Percentiles rank a stretch among this genome's conserved stretches.
These are phyloP conservation scores for Drosophila kambysellisi DNA, from an alignment of 2,888 invertebrate genomes.

Conservation along the genomic window DNA sequence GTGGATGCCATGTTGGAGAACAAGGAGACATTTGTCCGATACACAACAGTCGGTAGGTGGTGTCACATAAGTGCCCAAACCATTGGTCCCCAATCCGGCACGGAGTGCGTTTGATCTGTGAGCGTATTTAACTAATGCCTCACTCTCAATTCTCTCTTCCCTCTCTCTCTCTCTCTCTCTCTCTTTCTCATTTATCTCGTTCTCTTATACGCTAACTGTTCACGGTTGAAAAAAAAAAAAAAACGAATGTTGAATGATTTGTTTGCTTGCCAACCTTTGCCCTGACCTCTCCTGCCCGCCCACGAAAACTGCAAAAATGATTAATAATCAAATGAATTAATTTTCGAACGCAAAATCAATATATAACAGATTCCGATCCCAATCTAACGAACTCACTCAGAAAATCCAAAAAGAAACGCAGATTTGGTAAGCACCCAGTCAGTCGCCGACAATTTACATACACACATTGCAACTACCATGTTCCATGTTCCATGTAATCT, in stretches of 20 bases:
- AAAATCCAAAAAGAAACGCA: slow-evolving; percentile 85
- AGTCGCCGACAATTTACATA: slow-evolving; percentile 39
- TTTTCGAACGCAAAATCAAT: slow-evolving; percentile 53
- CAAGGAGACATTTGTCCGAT: slow-evolving; percentile 97
- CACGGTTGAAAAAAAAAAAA: slow-evolving; percentile 22
- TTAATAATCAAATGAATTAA: slow-evolving; percentile 38
- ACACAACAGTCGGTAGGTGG: slow-evolving; percentile 96
- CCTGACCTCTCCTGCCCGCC: slow-evolving; percentile 26
- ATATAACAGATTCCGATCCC: slow-evolving; percentile 82
- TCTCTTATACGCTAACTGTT: slow-evolving; percentile 56
- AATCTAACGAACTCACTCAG: slow-evolving; percentile 85
- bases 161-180: slow-evolving; percentile 40
- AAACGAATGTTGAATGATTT: slow-evolving; percentile 47
- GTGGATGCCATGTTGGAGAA: slow-evolving; percentile 99
- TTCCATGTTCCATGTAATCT: slow-evolving; percentile 15
- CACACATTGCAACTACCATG: slow-evolving; percentile 4
- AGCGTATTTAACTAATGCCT: slow-evolving; percentile 21
- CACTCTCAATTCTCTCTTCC: slow-evolving; percentile 26
- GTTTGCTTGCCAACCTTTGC: slow-evolving; percentile 38
- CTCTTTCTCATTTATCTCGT: slow-evolving; percentile 41
- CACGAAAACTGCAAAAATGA: slow-evolving; percentile 25
- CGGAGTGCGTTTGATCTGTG: slow-evolving; percentile 16
- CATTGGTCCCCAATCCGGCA: slow-evolving; percentile 6
- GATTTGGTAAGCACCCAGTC: slow-evolving; percentile 84
- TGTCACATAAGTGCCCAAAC: slow-evolving; percentile 35